These are phyloP conservation scores for Agrochola lota DNA, from an alignment of 2,888 invertebrate genomes.

Conservation along the genomic window DNA sequence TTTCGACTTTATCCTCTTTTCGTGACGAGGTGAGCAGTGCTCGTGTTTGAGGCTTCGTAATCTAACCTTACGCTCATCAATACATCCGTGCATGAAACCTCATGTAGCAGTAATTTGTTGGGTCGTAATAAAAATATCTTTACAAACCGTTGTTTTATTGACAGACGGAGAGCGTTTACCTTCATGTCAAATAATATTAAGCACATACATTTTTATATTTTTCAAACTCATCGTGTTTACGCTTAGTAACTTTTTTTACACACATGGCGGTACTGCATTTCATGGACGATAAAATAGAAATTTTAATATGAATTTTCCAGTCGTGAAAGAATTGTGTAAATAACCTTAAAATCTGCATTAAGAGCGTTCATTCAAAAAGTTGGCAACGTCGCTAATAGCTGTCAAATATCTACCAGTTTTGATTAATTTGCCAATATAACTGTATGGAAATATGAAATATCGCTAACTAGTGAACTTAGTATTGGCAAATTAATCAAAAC, in stretches of 20 bases:
- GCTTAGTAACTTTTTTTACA: not conserved
- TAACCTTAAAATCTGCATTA: slow-evolving; percentile 18
- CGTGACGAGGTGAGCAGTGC: slow-evolving; percentile 13
- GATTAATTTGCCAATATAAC: too few relatives aligned
- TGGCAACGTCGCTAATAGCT: too few relatives aligned
- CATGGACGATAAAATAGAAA: not conserved
- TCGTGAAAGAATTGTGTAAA: not conserved
- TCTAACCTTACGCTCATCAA: slow-evolving; percentile 25
- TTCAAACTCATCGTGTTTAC: not conserved
- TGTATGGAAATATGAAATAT: too few relatives aligned
- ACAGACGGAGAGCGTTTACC: not conserved
- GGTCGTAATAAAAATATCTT: not conserved
- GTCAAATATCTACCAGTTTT: too few relatives aligned
- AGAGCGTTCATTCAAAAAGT: too few relatives aligned
- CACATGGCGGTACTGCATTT: not conserved
- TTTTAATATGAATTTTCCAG: slow-evolving; percentile 3
- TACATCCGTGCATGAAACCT: slow-evolving; percentile 10
- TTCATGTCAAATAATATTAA: too few relatives aligned
- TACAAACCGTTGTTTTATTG: not conserved
- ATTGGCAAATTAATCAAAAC: too few relatives aligned
- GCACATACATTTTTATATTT: too few relatives aligned
- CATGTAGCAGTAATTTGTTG: slow-evolving; percentile 6
- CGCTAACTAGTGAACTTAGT: too few relatives aligned
- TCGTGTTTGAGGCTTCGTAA: not conserved
- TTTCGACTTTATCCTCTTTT: slow-evolving; percentile 29